Base-by-base conservation (phyloP, 2,113 vertebrate species). In the Andinoacara biseriatus region DNA sequence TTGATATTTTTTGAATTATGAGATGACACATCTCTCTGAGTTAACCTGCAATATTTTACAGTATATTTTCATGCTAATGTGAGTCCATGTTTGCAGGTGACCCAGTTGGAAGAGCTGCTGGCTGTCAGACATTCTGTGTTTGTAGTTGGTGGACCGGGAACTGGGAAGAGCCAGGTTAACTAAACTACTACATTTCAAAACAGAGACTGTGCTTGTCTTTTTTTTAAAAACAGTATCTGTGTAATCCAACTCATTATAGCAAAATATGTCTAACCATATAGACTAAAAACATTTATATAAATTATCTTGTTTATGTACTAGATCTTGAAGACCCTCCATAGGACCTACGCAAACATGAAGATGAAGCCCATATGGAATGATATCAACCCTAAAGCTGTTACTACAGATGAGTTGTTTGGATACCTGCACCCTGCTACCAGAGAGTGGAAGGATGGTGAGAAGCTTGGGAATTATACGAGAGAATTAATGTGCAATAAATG, bases 391-490 rank as follows among this genome's bases (percentile, higher is more conserved):
- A 96, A 96, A 92, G 95, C 93, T 20, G 94, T 96, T 76, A 96
- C 94, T 31, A 96, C 92, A 3, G 89, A 92, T 81, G 94, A 97
- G 91, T 54, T 95, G 75, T 95, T 96, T 86, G 94, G 94, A 15
- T 96, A 95, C 84, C 92, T 96, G 88, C 94, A 96, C 88, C 95
- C 93, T 67, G 95, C 90, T n/a, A 93, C 94, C 22, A 90, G 95
- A 78, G 94, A 96, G 77, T 91, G 96, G 95, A 94, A 96, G 90
- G 94, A 96, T 82, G 96, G 96, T 96, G 83, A 90, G 92, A 22
- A 13, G 24, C 17, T 67, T 17, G n/a, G 63, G 60, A 11, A 56
- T 59, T 65, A 31, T 33, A 57, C 8, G 22, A 4, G 18, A 2
- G 69, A 26, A 77, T 75, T 22, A 57, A 58, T 57, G 31, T 83